Evolutionary conservation across 2,113 vertebrate species (phyloP), one percentile per base, ranked within the genome.

Genomic region (Takifugu flavidus): DNA sequence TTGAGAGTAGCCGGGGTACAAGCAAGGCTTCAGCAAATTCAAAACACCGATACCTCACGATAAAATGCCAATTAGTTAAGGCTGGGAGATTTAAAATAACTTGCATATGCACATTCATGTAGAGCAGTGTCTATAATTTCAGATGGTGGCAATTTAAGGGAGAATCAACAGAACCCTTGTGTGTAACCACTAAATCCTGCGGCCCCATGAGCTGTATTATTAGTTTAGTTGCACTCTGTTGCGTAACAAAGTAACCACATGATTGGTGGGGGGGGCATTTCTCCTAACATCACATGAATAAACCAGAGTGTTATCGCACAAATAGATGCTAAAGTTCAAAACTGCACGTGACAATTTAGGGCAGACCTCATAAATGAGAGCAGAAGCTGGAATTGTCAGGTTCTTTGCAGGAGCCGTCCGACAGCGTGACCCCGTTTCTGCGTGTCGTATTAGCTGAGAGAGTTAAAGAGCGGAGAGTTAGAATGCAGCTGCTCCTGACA

Each of bases 361-460:
- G 10, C 47, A 62, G 47, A 15, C 59, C 46, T 13, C 27, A 45
- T 53, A 15, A 25, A n/a, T 49, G 52, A 12, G 12, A 15, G 25
- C 56, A 28, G 25, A 54, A 6, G 47, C 20, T 12, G 49, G 46
- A 49, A 53, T 65, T 56, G 56, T 43, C 67, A 53, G 46, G 20
- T 61, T 59, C 5, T 65, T 64, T 74, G 69, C 26, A 26, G 44
- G 44, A 46, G 11, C 11, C 12, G 44, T 46, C 44, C 4, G 4
- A 14, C 54, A 52, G 67, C 62, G 67, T 75, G 42, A 78, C 67
- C 57, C 47, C 49, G 25, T 54, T 42, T 57, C 57, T 75, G 69
- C 3, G 77, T 67, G 80, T 53, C 61, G 68, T 75, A 72, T 80
- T 77, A 72, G 80, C 84, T 45, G 78, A 81, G 77, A 82, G 81